phyloP scores from a whole-genome alignment of 2,888 invertebrate genomes.

The Automeris io region DNA sequence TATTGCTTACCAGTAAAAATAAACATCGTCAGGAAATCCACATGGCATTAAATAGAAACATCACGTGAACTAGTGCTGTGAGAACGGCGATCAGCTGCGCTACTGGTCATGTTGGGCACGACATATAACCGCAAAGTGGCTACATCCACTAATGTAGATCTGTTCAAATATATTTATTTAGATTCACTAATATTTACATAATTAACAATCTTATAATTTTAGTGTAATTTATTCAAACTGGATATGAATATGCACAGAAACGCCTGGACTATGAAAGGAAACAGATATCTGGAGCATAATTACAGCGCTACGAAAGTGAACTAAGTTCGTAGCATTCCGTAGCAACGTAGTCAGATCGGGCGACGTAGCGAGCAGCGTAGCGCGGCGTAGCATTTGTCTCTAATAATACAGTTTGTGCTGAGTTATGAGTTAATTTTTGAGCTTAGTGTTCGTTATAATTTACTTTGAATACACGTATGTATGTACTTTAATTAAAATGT shows the following conservation, averaged over 20 bases:
- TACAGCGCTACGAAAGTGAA: constrained; percentile 39
- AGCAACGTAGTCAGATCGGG: constrained; percentile 23
- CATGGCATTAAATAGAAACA: no score
- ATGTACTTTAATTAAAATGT: constrained; percentile 6
- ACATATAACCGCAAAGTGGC: no score
- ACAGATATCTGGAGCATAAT: constrained; percentile 26
- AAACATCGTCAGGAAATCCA: no score
- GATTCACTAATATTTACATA: not conserved
- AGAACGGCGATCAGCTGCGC: no score
- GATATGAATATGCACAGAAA: constrained; percentile 1
- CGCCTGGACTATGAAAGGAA: not conserved
- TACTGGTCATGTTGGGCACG: no score
- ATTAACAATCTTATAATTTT: not conserved
- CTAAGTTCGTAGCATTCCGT: constrained; percentile 31
- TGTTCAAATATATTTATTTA: not conserved
- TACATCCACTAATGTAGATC: not conserved
- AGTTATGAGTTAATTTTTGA: constrained; percentile 39
- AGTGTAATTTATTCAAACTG: not conserved
- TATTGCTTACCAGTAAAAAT: no score
- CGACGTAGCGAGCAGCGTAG: constrained; percentile 21
- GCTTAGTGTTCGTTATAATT: constrained; percentile 20
- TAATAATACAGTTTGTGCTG: constrained; percentile 30
- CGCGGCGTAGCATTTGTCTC: constrained; percentile 35
- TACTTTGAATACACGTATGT: constrained; percentile 8
- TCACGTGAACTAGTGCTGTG: no score